A percentile compares a stretch with the other conserved stretches of the same genome.
Conservation (phyloP, 2,113 vertebrate genomes). For the Toxostoma redivivum region DNA sequence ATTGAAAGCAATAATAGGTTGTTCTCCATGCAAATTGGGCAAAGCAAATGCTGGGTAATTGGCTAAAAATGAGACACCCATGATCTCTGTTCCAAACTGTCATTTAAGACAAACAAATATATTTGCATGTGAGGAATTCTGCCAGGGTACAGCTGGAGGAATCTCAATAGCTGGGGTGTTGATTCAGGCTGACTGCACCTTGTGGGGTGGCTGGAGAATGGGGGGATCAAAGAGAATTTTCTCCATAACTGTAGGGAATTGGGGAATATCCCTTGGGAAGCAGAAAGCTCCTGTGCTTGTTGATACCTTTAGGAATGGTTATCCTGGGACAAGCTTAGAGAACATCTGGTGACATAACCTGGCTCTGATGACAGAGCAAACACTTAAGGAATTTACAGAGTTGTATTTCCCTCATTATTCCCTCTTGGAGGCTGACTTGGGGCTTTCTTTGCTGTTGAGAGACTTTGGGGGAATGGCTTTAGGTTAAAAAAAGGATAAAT, state of each 20-base stretch:
- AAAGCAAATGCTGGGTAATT: slow-evolving; percentile 48
- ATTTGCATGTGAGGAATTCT: background rate
- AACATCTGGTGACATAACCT: fast-evolving
- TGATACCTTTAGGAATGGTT: background rate
- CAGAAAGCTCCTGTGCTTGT: background rate
- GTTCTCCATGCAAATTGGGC: slow-evolving; percentile 37
- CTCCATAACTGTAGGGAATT: background rate
- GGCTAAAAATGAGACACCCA: slow-evolving; percentile 20
- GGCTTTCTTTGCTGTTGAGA: background rate
- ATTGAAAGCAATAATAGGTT: slow-evolving; percentile 40
- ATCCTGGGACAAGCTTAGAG: background rate
- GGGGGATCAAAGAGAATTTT: background rate
- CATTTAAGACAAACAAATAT: slow-evolving; percentile 27
- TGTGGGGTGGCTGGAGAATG: background rate
- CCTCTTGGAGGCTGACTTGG: background rate
- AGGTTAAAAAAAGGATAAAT: background rate
- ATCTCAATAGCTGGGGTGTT: background rate
- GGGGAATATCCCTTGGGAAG: background rate
- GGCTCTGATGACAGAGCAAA: background rate
- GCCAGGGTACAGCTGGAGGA: slow-evolving; percentile 10
- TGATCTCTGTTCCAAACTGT: slow-evolving; percentile 31
- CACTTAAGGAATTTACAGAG: background rate
- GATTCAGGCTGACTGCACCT: background rate
- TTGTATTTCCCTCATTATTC: background rate
- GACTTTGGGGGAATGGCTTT: background rate